Conservation (phyloP, 1,140 invertebrate species). For the Bombus terrestris region DNA sequence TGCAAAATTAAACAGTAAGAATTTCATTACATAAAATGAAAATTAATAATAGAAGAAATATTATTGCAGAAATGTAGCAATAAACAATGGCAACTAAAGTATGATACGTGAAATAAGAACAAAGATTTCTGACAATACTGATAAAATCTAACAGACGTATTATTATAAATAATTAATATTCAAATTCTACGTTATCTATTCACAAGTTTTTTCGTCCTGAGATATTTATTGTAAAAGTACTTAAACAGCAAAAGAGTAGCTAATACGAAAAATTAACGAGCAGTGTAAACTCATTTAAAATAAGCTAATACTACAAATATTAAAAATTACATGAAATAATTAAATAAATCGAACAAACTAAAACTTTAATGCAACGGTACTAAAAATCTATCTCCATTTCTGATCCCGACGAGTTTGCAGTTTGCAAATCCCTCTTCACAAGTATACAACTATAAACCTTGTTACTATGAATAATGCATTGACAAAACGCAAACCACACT, state of each 20-base stretch:
- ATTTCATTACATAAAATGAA: background rate
- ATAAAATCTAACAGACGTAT: background rate
- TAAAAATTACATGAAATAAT: background rate
- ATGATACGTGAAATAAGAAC: background rate
- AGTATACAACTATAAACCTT: background rate
- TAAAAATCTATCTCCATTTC: background rate
- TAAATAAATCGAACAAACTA: too few species aligned
- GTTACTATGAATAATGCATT: constrained; percentile 18
- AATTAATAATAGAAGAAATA: background rate
- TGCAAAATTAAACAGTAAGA: background rate
- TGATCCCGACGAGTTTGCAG: background rate
- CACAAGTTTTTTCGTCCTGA: too few species aligned
- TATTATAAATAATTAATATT: background rate
- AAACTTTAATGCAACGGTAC: background rate
- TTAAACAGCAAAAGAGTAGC: background rate
- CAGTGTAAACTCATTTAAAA: background rate
- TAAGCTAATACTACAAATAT: background rate
- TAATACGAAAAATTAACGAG: background rate
- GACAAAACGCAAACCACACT: background rate
- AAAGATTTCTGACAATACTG: background rate
- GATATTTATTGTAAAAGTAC: too few species aligned
- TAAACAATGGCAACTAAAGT: background rate
- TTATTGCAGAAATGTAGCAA: background rate
- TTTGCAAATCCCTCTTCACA: background rate
- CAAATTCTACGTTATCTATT: background rate